A percentile compares a stretch with the other conserved stretches of the same genome.
These are phyloP conservation scores for Scarus forsteni DNA, from an alignment of 2,797 vertebrate genomes.

Conservation along the genomic window DNA sequence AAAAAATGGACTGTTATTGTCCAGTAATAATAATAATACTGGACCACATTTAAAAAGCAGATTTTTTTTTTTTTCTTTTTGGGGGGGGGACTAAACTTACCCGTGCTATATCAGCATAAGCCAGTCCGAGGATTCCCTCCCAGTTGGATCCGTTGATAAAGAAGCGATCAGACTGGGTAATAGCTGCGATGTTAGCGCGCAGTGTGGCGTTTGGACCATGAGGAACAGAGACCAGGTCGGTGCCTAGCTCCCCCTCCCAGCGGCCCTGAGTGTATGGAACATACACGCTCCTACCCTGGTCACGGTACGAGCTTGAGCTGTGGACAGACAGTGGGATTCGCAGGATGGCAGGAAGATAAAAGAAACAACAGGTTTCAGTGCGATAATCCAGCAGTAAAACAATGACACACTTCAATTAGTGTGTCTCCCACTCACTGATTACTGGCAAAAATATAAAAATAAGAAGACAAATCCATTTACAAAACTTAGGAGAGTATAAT, in stretches of 20 bases:
- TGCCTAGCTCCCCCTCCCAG: conserved; percentile 98
- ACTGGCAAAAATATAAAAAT: too few species aligned
- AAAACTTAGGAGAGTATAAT: too few species aligned
- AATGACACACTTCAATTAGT: too few species aligned
- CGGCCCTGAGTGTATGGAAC: conserved; percentile 99
- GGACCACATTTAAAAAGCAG: too few species aligned
- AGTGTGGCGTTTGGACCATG: conserved; percentile 95
- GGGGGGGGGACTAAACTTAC: conserved; percentile 78
- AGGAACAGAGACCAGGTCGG: conserved; percentile 94
- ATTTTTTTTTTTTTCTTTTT: background rate
- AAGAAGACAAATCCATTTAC: too few species aligned
- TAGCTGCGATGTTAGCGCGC: conserved; percentile 96
- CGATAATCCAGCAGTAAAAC: too few species aligned
- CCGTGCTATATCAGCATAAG: conserved; percentile 96
- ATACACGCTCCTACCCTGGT: conserved; percentile 93
- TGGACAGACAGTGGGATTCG: background rate
- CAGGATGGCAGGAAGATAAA: background rate
- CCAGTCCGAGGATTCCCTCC: conserved; percentile 98
- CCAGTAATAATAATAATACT: too few species aligned
- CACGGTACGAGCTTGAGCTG: conserved; percentile 91
- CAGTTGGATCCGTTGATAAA: conserved; percentile 99
- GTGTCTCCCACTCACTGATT: too few species aligned
- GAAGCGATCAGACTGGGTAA: conserved; percentile 97
- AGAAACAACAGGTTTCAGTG: too few species aligned
- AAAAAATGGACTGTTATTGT: too few species aligned